phyloP scores from a whole-genome alignment of 2,797 vertebrate species.

The Psittacula echo region DNA sequence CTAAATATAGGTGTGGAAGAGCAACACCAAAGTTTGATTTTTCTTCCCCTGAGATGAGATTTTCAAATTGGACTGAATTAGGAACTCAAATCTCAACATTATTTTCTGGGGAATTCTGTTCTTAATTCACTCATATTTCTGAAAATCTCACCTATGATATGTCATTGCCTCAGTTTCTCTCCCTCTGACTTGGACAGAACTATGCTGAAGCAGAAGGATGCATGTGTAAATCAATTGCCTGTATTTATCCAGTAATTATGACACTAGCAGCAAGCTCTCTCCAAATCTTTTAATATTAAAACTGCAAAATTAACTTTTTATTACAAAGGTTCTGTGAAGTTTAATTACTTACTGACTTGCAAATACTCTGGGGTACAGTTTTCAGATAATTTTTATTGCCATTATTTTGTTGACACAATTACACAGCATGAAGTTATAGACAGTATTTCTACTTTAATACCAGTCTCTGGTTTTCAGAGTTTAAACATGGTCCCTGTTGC shows the following conservation, averaged over 20 bases:
- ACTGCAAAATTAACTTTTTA: neutral
- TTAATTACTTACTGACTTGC: neutral
- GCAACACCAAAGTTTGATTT: neutral
- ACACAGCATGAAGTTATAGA: neutral
- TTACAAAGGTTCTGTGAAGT: neutral
- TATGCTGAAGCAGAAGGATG: fast-evolving
- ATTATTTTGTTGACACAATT: neutral
- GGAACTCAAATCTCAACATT: neutral
- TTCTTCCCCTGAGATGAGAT: neutral
- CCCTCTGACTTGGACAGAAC: neutral
- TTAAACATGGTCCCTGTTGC: neutral
- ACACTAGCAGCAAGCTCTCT: neutral
- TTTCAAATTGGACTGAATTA: neutral
- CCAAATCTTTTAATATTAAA: neutral
- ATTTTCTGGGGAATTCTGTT: neutral
- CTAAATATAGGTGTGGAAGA: neutral
- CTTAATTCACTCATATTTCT: neutral
- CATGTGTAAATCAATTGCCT: neutral
- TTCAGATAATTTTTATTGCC: neutral
- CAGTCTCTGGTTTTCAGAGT: fast-evolving
- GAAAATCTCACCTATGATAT: neutral
- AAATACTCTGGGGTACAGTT: neutral
- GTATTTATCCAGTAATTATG: neutral
- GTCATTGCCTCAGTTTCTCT: neutral
- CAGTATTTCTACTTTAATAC: neutral